Evolutionary conservation across 1,140 invertebrate species (phyloP).

Genomic region (Acyrthosiphon pisum): DNA sequence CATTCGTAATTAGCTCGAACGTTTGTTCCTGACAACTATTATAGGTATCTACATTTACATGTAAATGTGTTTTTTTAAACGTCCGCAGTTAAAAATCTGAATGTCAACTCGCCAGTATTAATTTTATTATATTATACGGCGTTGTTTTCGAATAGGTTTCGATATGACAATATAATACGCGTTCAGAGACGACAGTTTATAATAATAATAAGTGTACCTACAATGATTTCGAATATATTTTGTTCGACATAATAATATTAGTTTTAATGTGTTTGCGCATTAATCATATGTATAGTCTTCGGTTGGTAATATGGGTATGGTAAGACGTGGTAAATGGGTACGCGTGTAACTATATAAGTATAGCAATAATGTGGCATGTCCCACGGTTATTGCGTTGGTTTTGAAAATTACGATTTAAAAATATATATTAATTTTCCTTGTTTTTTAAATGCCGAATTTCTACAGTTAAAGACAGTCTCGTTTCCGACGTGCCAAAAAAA

Average conservation of each 20-base stretch:
- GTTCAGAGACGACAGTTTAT: background rate
- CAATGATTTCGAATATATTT: background rate
- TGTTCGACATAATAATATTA: background rate
- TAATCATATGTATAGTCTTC: background rate
- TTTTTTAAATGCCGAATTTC: background rate
- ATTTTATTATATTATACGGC: background rate
- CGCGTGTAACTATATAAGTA: background rate
- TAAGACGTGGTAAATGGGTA: background rate
- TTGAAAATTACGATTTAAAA: background rate
- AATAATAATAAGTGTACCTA: no score
- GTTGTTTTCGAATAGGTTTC: background rate
- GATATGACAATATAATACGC: background rate
- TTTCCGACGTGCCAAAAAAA: background rate
- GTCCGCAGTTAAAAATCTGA: background rate
- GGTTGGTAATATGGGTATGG: background rate
- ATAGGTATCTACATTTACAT: background rate
- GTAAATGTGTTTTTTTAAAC: constrained; percentile 3
- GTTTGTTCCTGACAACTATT: background rate
- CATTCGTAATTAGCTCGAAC: background rate
- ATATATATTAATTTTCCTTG: background rate
- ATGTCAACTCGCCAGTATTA: background rate
- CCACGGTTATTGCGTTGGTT: background rate
- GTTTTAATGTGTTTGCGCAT: background rate
- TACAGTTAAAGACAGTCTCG: background rate
- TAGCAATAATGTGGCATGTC: background rate